Percentiles rank a stretch among this genome's conserved stretches.
Conservation (phyloP, 1,140 invertebrate genomes). For the Drosophila dunni region DNA sequence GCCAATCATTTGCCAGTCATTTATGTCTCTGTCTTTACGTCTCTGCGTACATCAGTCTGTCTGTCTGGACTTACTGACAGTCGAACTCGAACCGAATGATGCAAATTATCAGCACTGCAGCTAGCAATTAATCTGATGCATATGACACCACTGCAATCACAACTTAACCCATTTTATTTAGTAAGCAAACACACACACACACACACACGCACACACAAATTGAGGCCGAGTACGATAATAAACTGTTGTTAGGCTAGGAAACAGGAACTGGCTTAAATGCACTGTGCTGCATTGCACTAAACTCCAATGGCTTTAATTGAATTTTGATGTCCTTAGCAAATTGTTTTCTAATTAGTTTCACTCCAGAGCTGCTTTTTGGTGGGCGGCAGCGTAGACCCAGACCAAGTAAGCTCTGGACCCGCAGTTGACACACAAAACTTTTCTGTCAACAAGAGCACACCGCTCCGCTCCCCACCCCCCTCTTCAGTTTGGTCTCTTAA, state of each 20-base stretch:
- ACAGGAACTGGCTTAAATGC: conserved; percentile 2
- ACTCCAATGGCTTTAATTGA: conserved; percentile 81
- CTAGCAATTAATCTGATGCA: conserved; percentile 79
- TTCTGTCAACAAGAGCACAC: conserved; percentile 65
- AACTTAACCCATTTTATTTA: conserved; percentile 68
- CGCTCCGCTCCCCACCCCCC: background rate
- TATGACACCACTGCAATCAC: conserved; percentile 77
- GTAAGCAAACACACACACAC: conserved; percentile 35
- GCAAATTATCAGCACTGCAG: conserved; percentile 79
- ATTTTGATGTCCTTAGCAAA: conserved; percentile 82
- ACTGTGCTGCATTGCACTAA: conserved; percentile 67
- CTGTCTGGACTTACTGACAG: conserved; percentile 59
- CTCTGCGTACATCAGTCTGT: conserved; percentile 47
- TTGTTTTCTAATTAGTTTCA: conserved; percentile 82
- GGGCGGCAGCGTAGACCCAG: background rate
- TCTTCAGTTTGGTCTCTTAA: conserved; percentile 11
- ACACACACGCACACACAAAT: conserved; percentile 32
- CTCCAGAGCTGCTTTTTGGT: conserved; percentile 9
- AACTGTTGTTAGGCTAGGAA: conserved; percentile 61
- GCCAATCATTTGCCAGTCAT: conserved; percentile 63
- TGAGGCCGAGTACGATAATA: conserved; percentile 53
- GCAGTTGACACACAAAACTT: conserved; percentile 78
- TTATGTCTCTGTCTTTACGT: conserved; percentile 24
- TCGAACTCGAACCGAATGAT: conserved; percentile 34
- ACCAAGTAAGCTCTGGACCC: conserved; percentile 2